Conservation (phyloP, 2,888 invertebrate genomes). For the Lasioglossum marginatum region DNA sequence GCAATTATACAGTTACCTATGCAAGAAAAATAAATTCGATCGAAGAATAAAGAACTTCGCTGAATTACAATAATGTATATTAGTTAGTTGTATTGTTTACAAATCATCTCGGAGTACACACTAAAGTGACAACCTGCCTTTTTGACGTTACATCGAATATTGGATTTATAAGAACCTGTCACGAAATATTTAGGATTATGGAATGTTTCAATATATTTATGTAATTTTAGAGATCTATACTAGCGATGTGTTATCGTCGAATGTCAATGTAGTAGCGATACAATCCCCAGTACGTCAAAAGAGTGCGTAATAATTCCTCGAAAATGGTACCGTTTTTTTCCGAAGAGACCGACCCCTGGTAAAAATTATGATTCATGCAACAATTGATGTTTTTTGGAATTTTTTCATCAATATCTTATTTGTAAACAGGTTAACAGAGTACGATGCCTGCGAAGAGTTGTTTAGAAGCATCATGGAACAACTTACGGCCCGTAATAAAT, state of each 20-base stretch:
- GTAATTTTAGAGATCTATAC: not conserved
- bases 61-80: not conserved
- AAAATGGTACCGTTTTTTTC: not conserved
- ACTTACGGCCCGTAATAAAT: slow-evolving; percentile 86
- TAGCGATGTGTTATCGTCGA: not conserved
- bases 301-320: not conserved
- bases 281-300: not conserved
- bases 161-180: not conserved
- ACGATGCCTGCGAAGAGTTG: slow-evolving; percentile 88
- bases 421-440: slow-evolving; percentile 87
- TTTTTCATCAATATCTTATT: not conserved
- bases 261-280: not conserved
- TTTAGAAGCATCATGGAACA: slow-evolving; percentile 88
- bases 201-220: not conserved
- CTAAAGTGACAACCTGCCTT: not conserved
- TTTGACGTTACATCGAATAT: not conserved
- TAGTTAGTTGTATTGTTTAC: not conserved
- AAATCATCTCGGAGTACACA: not conserved
- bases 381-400: not conserved
- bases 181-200: not conserved
- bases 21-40: not conserved
- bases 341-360: not conserved
- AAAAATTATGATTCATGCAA: not conserved
- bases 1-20: not conserved
- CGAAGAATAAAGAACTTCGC: not conserved